Conservation (phyloP, 2,113 vertebrate genomes). For the Plotosus lineatus region DNA sequence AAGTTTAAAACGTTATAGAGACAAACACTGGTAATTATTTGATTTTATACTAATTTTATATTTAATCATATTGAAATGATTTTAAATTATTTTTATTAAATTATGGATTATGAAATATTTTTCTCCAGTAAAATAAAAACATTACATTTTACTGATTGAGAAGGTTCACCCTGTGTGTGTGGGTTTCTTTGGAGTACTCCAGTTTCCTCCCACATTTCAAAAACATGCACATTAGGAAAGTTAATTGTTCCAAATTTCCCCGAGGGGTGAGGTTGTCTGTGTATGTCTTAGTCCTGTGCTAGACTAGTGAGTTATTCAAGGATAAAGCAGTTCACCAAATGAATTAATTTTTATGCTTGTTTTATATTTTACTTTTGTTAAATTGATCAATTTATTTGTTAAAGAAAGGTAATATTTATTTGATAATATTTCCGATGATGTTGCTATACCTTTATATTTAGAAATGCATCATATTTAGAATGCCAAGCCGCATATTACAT, state of each 20-base stretch:
- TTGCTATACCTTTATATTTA: neutral
- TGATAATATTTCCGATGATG: neutral
- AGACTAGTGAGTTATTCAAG: too few species aligned
- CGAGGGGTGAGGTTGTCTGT: too few species aligned
- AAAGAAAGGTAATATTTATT: neutral
- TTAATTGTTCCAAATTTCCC: too few species aligned
- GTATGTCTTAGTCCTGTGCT: too few species aligned
- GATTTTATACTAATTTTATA: neutral
- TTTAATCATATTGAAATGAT: neutral
- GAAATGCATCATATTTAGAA: neutral
- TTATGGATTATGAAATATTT: neutral
- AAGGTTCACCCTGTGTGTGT: too few species aligned
- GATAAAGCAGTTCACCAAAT: too few species aligned
- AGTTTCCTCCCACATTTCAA: too few species aligned
- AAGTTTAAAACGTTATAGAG: neutral
- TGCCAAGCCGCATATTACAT: neutral
- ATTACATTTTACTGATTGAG: neutral
- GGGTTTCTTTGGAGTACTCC: too few species aligned
- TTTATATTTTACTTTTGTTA: neutral
- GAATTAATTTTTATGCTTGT: too few species aligned
- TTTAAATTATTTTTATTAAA: neutral
- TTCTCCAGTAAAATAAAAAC: neutral
- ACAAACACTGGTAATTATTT: neutral
- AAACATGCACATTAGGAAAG: too few species aligned
- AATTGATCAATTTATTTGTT: neutral